These are phyloP conservation scores for Thunnus albacares DNA, from an alignment of 2,797 vertebrate genomes.

Conservation along the genomic window DNA sequence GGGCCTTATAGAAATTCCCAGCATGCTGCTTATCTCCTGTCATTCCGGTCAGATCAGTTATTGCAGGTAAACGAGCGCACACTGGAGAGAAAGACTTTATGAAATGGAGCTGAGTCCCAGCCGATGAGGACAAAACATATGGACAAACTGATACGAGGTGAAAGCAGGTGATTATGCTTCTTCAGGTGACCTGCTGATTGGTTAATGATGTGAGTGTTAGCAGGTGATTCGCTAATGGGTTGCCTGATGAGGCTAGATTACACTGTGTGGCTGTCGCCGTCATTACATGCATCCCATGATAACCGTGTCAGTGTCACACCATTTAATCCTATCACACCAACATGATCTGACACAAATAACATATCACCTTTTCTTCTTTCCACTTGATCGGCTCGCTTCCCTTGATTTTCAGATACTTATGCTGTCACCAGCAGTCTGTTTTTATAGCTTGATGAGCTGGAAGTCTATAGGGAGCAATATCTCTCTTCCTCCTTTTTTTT, in stretches of 20 bases:
- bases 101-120: constrained; percentile 27
- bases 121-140: constrained; percentile 55
- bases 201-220: constrained; percentile 76
- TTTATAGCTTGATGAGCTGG: constrained; percentile 61
- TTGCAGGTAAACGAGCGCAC: constrained; percentile 27
- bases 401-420: constrained; percentile 49
- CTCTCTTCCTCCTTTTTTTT: constrained; percentile 14
- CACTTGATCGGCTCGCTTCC: constrained; percentile 21
- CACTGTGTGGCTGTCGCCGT: constrained; percentile 36
- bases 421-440: constrained; percentile 47
- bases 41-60: constrained; percentile 25
- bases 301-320: constrained; percentile 72
- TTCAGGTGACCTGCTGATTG: constrained; percentile 74
- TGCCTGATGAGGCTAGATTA: constrained; percentile 72
- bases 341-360: constrained; percentile 67
- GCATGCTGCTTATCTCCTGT: constrained; percentile 24
- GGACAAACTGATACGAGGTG: constrained; percentile 64
- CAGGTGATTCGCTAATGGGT: constrained; percentile 78
- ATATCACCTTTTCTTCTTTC: constrained; percentile 36
- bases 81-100: constrained; percentile 16
- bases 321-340: constrained; percentile 70
- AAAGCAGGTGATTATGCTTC: constrained; percentile 61
- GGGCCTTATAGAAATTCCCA: constrained; percentile 26
- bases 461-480: constrained; percentile 35
- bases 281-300: constrained; percentile 68